Percentiles rank a stretch among this genome's conserved stretches.
Conservation (phyloP, 1,140 invertebrate species). For the Gyrodactylus bullatarudis region DNA sequence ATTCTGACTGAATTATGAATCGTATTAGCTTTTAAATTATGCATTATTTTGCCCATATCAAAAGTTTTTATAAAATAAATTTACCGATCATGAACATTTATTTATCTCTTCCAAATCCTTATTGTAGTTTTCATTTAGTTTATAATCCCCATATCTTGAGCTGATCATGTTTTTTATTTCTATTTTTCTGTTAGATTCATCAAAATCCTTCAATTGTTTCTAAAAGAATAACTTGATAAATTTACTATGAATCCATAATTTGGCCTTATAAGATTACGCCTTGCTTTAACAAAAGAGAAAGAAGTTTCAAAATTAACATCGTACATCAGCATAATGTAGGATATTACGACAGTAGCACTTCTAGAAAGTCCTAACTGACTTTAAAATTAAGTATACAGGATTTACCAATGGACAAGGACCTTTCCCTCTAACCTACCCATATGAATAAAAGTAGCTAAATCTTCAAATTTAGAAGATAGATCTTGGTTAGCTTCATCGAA, state of each 20-base stretch:
- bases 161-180: neutral
- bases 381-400: neutral
- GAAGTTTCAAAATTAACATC: neutral
- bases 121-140: neutral
- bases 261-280: neutral
- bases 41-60: no score
- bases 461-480: neutral
- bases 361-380: neutral
- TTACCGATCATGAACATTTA: no score
- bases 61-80: no score
- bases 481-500: neutral
- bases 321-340: neutral
- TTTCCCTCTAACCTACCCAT: neutral
- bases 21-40: no score
- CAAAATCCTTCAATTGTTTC: neutral
- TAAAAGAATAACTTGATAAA: no score
- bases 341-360: neutral
- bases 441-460: neutral
- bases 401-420: neutral
- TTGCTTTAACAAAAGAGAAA: neutral
- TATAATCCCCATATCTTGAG: neutral
- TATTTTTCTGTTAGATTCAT: neutral
- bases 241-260: neutral
- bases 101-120: neutral
- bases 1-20: no score